Percentiles rank a stretch among this genome's conserved stretches.
These are phyloP conservation scores for Drosophila teissieri DNA, from an alignment of 1,140 invertebrate genomes.

Conservation along the genomic window DNA sequence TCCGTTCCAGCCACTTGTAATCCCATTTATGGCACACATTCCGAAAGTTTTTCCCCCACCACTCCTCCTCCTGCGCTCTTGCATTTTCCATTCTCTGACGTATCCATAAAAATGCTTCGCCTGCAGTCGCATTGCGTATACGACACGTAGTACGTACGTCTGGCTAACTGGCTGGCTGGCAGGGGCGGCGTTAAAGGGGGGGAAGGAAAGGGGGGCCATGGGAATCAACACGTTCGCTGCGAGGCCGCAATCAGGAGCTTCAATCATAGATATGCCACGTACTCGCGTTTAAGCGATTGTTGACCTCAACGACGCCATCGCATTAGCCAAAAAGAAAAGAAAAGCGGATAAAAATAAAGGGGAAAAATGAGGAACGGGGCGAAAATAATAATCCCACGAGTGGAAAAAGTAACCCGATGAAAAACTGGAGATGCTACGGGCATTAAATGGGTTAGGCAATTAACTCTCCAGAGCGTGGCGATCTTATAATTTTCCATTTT, in stretches of 20 bases:
- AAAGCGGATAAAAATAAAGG: slow-evolving; percentile 13
- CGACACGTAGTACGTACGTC: slow-evolving; percentile 20
- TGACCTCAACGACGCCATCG: slow-evolving; percentile 62
- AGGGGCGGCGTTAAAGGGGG: not conserved
- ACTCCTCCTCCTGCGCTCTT: not conserved
- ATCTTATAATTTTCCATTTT: not conserved
- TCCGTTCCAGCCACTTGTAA: slow-evolving; percentile 25
- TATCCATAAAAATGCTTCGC: slow-evolving; percentile 32
- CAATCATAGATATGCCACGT: slow-evolving; percentile 79
- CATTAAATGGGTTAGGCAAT: slow-evolving; percentile 35
- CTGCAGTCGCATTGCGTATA: slow-evolving; percentile 56
- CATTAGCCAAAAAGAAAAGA: slow-evolving; percentile 49
- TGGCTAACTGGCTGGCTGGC: too few species aligned
- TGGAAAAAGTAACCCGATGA: slow-evolving; percentile 6
- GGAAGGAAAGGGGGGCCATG: slow-evolving; percentile 1
- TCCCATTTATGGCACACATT: slow-evolving; percentile 40
- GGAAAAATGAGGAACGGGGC: not conserved
- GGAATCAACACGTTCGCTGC: slow-evolving; percentile 66
- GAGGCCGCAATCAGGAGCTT: slow-evolving; percentile 62
- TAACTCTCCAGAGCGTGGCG: not conserved
- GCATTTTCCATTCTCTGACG: too few species aligned
- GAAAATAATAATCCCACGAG: slow-evolving; percentile 34
- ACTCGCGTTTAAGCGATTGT: slow-evolving; percentile 73
- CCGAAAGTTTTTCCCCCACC: not conserved
- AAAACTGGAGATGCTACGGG: slow-evolving; percentile 1